Evolutionary conservation across 2,888 invertebrate species (phyloP), one percentile per base, ranked within the genome.

Genomic region (Chymomyza fuscimana): DNA sequence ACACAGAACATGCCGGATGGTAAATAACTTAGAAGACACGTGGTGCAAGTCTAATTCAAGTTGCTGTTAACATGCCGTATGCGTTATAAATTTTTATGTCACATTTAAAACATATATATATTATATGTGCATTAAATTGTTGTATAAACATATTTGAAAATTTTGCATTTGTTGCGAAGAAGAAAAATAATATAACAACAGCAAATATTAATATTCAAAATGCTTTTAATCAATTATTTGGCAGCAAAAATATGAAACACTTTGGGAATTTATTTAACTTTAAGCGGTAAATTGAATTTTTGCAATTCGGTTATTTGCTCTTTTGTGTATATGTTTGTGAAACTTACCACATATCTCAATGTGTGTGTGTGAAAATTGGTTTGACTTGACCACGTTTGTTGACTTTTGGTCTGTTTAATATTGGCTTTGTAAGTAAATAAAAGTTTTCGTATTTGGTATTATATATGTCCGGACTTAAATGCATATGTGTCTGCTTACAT

Each of bases 321-420:
- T 46, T 46, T 46, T 46, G 40, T 46, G 40, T 46, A 0, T 46
- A 7, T 12, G 10, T 46, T 10, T 46, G 40, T 46, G 40, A 10
- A 46, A 12, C 12, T 12, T 12, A 46, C 10, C 40, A 46, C 12
- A 46, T 46, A 46, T 10, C 12, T 46, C 40, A 10, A 46, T 12
- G 12, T 86, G 86, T 83, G 5, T 32, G 0, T 32, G 32, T 32
- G 6, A 7, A 32, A 5, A 32, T 32, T 32, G 32, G 32, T 32
- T 32, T 32, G 82, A 87, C 80, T 85, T 75, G 82, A 67, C 80
- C 78, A 82, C 78, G 70, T 80, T 82, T 73, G 65, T 72, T 72
- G 74, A 69, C 72, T 78, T 76, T 71, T 69, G 54, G 76, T 69
- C 46, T 25, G 29, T 4, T 12, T 56, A 51, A 40, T 46, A 15